Conservation (phyloP, 1,140 invertebrate genomes). For the Rhagoletis pomonella region DNA sequence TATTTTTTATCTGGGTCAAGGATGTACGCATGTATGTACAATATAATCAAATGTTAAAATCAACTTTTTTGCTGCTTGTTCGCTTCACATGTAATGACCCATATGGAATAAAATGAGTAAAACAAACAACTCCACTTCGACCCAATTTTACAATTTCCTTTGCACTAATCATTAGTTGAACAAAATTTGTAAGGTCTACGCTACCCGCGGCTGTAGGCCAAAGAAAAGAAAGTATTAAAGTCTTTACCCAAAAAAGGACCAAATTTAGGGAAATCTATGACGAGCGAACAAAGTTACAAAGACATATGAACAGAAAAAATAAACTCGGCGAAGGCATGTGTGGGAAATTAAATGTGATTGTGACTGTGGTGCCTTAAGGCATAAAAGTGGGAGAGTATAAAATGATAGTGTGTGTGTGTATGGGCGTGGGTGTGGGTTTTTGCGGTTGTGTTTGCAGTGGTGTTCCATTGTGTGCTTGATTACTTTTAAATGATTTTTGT, state of each 20-base stretch:
- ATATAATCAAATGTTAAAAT: no score
- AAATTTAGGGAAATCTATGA: background rate
- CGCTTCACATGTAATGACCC: no score
- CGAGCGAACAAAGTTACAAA: background rate
- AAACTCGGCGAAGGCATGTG: background rate
- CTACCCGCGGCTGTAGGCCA: background rate
- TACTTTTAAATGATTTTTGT: constrained; percentile 74
- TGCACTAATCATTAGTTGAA: constrained; percentile 31
- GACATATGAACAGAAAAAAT: background rate
- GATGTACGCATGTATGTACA: no score
- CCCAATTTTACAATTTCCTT: background rate
- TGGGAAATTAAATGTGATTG: constrained; percentile 4
- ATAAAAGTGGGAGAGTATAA: background rate
- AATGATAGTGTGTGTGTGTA: background rate
- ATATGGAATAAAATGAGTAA: no score
- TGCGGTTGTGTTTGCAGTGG: background rate
- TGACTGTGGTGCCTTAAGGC: background rate
- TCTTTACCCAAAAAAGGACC: background rate
- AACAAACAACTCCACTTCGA: no score
- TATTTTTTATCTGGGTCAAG: no score
- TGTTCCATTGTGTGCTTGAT: constrained; percentile 63
- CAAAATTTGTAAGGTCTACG: background rate
- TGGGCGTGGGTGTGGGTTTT: background rate
- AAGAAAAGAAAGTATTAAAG: background rate
- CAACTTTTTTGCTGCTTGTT: no score